A percentile compares a stretch with the other conserved stretches of the same genome.
Conservation (phyloP, 2,888 invertebrate genomes). For the Melieria omissa region DNA sequence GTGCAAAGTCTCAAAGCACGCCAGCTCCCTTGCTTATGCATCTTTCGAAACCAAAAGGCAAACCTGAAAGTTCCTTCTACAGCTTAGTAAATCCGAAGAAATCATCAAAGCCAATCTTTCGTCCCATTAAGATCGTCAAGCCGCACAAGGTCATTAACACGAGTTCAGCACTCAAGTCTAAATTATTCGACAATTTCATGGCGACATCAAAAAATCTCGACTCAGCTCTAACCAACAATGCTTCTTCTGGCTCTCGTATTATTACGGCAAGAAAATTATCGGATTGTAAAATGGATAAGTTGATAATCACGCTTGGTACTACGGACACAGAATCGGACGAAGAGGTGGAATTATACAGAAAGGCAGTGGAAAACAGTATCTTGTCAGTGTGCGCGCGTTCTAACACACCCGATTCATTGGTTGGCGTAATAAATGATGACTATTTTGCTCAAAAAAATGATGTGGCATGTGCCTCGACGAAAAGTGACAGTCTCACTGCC, state of each 20-base stretch:
- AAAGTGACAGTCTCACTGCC: slow-evolving; percentile 56
- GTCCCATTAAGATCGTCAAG: slow-evolving; percentile 56
- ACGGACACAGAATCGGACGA: slow-evolving; percentile 57
- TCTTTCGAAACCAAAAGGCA: too few relatives aligned
- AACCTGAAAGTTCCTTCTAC: too few relatives aligned
- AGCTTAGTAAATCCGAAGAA: too few relatives aligned
- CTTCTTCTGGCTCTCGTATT: slow-evolving; percentile 49
- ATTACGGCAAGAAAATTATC: slow-evolving; percentile 56
- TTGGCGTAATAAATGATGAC: slow-evolving; percentile 28
- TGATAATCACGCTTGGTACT: slow-evolving; percentile 56
- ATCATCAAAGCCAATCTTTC: too few relatives aligned
- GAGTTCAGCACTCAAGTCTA: slow-evolving; percentile 48
- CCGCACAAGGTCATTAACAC: slow-evolving; percentile 64
- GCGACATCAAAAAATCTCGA: neutral
- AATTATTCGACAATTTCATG: slow-evolving; percentile 24
- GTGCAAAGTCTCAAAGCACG: too few relatives aligned
- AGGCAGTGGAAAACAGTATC: slow-evolving; percentile 12
- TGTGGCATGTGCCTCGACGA: slow-evolving; percentile 54
- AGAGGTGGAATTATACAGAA: slow-evolving; percentile 47
- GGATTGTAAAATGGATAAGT: slow-evolving; percentile 53
- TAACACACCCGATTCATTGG: slow-evolving; percentile 16
- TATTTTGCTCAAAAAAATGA: slow-evolving; percentile 51
- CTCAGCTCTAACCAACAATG: neutral
- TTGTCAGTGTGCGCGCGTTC: slow-evolving; percentile 8
- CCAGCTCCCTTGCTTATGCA: too few relatives aligned